Conservation (phyloP, 2,797 vertebrate species). For the Chrysolophus pictus region DNA sequence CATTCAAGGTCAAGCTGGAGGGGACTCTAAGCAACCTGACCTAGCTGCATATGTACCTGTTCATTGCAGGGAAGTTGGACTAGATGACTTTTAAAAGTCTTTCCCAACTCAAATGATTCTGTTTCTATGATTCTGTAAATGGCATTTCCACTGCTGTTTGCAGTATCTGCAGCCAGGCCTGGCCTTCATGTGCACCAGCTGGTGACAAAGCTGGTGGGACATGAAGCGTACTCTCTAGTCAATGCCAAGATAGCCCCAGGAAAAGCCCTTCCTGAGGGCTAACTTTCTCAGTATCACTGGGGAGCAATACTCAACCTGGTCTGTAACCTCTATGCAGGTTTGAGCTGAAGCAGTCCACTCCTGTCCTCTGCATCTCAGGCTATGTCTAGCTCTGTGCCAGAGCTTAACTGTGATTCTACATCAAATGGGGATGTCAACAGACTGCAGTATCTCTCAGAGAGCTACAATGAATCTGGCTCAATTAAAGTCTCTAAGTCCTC, state of each 20-base stretch:
- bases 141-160: background rate
- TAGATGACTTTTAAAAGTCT: background rate
- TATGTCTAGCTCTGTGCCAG: background rate
- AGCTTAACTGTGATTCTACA: background rate
- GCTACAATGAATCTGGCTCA: background rate
- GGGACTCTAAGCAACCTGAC: too few species aligned
- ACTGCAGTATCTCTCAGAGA: background rate
- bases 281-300: background rate
- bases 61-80: background rate
- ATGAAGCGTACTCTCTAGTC: background rate
- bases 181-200: background rate
- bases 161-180: accelerated
- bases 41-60: background rate
- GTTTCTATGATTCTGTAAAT: background rate
- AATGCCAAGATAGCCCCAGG: background rate
- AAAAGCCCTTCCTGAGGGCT: background rate
- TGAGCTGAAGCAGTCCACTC: background rate
- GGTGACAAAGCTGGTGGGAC: background rate
- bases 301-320: background rate
- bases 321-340: background rate
- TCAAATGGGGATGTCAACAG: background rate
- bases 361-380: background rate
- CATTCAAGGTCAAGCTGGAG: too few species aligned
- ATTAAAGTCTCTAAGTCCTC: background rate
- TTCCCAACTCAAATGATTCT: background rate